These are phyloP conservation scores for Cephus pulcher DNA, from an alignment of 2,888 invertebrate genomes.

Conservation along the genomic window DNA sequence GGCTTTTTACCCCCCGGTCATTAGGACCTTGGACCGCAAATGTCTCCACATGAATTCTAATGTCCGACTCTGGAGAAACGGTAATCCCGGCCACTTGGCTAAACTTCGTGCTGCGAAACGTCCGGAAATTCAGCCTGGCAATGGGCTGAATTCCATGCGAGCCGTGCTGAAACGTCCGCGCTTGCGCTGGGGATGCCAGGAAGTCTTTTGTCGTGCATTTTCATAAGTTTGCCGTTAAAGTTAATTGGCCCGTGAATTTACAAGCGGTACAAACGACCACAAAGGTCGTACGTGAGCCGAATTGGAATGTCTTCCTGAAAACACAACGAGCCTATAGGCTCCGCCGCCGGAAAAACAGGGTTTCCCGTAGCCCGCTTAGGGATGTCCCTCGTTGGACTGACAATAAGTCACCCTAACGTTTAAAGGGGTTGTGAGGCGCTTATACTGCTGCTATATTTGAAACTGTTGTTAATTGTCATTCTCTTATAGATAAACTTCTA, in stretches of 20 bases:
- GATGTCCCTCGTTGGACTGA: background rate
- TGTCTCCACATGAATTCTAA: slow-evolving; percentile 66
- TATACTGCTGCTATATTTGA: background rate
- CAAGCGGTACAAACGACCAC: slow-evolving; percentile 15
- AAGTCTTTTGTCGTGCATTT: slow-evolving; percentile 53
- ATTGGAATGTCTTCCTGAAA: slow-evolving; percentile 26
- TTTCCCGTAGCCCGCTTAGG: background rate
- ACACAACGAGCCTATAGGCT: slow-evolving; percentile 13
- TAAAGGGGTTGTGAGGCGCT: background rate
- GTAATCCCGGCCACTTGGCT: slow-evolving; percentile 56
- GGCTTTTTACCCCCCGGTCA: slow-evolving; percentile 62
- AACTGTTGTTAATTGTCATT: background rate
- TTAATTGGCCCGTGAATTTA: slow-evolving; percentile 39
- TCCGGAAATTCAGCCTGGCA: slow-evolving; percentile 33
- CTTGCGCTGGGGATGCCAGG: slow-evolving; percentile 22
- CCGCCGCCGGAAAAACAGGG: background rate
- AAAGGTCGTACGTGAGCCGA: slow-evolving; percentile 13
- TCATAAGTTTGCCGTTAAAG: slow-evolving; percentile 49
- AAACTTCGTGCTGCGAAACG: slow-evolving; percentile 26
- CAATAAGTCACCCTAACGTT: background rate
- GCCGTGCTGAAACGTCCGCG: slow-evolving; percentile 27
- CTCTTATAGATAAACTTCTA: background rate
- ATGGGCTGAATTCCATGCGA: slow-evolving; percentile 42
- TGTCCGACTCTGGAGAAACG: slow-evolving; percentile 47
- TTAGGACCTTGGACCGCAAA: slow-evolving; percentile 64